These are phyloP conservation scores for Tinea trinotella DNA, from an alignment of 2,888 invertebrate genomes.

Conservation along the genomic window DNA sequence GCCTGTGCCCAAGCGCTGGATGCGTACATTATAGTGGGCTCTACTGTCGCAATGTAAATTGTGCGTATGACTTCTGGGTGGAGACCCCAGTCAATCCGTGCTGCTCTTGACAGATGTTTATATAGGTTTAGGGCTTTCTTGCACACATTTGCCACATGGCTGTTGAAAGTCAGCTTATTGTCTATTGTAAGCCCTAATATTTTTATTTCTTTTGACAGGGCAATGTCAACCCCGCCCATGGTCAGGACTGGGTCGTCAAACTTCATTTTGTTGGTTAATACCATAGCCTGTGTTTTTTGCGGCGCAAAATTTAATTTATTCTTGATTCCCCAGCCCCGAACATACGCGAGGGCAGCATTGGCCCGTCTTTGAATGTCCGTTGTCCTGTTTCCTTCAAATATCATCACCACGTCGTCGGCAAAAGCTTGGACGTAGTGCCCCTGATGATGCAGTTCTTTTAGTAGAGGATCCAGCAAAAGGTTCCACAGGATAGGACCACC, in stretches of 20 bases:
- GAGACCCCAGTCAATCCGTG: conserved; percentile 17
- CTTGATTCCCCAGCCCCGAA: background rate
- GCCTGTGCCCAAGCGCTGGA: conserved; percentile 23
- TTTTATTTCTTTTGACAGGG: conserved; percentile 19
- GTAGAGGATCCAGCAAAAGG: background rate
- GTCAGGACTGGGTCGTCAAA: background rate
- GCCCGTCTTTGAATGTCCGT: conserved; percentile 14
- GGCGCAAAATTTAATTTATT: conserved; percentile 10
- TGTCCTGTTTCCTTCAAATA: conserved; percentile 13
- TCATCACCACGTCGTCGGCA: conserved; percentile 6
- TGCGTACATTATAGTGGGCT: conserved; percentile 21
- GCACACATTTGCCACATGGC: conserved; percentile 11
- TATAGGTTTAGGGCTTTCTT: background rate
- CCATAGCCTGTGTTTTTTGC: conserved; percentile 17
- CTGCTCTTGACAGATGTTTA: conserved; percentile 17
- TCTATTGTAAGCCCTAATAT: conserved; percentile 23
- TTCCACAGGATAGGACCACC: conserved; percentile 10
- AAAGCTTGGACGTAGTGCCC: background rate
- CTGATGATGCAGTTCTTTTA: background rate
- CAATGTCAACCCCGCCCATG: conserved; percentile 17
- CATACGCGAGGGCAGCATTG: background rate
- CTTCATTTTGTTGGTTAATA: conserved; percentile 15
- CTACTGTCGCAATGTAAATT: conserved; percentile 19
- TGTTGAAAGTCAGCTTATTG: conserved; percentile 17
- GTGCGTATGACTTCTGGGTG: conserved; percentile 15